These are phyloP conservation scores for Helicoverpa assulta DNA, from an alignment of 2,888 invertebrate species.

Conservation along the genomic window DNA sequence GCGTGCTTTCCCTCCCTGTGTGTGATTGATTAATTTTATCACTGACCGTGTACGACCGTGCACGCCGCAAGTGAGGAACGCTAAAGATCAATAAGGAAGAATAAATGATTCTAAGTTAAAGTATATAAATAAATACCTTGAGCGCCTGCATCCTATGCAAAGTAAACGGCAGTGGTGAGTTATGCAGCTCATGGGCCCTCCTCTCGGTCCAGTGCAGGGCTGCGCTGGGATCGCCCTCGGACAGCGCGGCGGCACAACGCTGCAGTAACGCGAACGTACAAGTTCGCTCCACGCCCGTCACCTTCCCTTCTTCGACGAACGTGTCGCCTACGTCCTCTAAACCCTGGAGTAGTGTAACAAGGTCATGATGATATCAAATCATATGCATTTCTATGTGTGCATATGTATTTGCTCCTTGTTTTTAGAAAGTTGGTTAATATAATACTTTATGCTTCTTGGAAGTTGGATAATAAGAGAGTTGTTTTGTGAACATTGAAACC, in stretches of 20 bases:
- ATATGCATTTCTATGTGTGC: no score
- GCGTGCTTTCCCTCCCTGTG: no score
- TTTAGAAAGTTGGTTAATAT: no score
- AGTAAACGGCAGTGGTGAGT: slow-evolving; percentile 86
- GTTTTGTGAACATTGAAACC: neutral
- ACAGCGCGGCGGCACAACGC: slow-evolving; percentile 96
- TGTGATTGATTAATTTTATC: no score
- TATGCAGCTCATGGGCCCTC: slow-evolving; percentile 93
- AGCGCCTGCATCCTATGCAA: slow-evolving; percentile 86
- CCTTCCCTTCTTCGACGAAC: slow-evolving; percentile 88
- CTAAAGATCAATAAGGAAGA: no score
- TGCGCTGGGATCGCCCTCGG: slow-evolving; percentile 94
- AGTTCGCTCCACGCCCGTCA: slow-evolving; percentile 80
- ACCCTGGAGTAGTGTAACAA: slow-evolving; percentile 80
- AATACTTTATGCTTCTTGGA: neutral
- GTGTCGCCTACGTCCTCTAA: slow-evolving; percentile 97
- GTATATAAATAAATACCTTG: slow-evolving; percentile 72
- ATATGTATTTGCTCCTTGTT: no score
- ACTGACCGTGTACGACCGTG: no score
- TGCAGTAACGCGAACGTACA: slow-evolving; percentile 90
- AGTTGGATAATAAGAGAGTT: neutral
- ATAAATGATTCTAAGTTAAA: neutral
- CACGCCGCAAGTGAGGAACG: no score
- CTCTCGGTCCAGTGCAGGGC: slow-evolving; percentile 96
- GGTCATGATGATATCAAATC: no score